Evolutionary conservation across 2,113 vertebrate genomes (phyloP).

Genomic region (Odontophorus gujanensis): DNA sequence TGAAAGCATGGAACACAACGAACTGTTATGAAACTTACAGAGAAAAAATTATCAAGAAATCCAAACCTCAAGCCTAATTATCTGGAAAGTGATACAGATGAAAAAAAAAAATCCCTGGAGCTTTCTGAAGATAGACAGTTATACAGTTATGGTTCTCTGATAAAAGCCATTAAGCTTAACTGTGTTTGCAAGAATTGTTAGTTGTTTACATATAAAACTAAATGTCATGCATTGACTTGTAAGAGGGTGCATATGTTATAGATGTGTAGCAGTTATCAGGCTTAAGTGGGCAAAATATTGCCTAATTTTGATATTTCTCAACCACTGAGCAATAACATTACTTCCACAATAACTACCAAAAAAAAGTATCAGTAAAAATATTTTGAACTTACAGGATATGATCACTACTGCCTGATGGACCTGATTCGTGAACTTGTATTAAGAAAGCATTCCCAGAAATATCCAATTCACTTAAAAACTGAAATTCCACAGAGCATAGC

Average conservation of each 20-base stretch:
- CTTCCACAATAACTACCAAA: neutral
- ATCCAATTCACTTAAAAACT: neutral
- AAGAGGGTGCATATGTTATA: neutral
- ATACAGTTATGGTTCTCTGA: neutral
- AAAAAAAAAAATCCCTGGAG: neutral
- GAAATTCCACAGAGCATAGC: neutral
- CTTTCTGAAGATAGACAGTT: neutral
- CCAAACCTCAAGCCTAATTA: neutral
- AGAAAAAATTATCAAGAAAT: neutral
- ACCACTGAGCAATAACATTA: constrained; percentile 2
- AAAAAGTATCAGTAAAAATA: neutral
- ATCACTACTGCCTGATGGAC: neutral
- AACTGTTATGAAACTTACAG: neutral
- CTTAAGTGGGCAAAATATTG: neutral
- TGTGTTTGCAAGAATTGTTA: neutral
- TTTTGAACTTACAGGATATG: neutral
- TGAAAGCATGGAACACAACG: neutral
- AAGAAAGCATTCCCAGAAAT: constrained; percentile 19
- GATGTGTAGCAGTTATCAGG: neutral
- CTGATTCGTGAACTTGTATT: neutral
- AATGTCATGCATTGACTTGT: neutral
- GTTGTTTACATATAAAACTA: neutral
- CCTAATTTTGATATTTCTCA: constrained; percentile 30
- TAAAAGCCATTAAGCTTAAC: neutral
- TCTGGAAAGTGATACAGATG: neutral